Conservation (phyloP, 2,888 invertebrate species). For the Cheilosia vernalis region DNA sequence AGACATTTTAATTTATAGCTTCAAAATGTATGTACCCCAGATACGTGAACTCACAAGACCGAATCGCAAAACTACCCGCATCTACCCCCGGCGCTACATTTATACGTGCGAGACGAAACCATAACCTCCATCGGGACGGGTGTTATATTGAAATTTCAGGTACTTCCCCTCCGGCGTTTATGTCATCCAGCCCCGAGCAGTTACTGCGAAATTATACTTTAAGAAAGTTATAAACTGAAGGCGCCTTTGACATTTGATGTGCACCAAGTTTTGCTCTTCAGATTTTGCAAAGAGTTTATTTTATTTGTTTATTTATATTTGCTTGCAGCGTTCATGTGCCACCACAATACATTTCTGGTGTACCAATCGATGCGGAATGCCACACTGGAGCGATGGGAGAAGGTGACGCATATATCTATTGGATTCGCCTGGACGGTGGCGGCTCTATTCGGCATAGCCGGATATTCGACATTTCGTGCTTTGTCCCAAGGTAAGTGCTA, state of each 20-base stretch:
- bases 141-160: slow-evolving; percentile 41
- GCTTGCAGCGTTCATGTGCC: slow-evolving; percentile 92
- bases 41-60: slow-evolving; percentile 19
- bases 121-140: slow-evolving; percentile 12
- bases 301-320: slow-evolving; percentile 31
- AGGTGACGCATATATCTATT: slow-evolving; percentile 91
- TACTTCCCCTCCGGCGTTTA: background rate
- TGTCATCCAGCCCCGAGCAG: slow-evolving; percentile 2
- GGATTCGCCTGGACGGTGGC: slow-evolving; percentile 89
- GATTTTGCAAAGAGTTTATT: background rate
- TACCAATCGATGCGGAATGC: slow-evolving; percentile 91
- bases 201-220: background rate
- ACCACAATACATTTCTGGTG: slow-evolving; percentile 93
- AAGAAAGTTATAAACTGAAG: slow-evolving; percentile 11
- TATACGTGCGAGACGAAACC: slow-evolving; percentile 34
- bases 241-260: background rate
- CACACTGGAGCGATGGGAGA: slow-evolving; percentile 90
- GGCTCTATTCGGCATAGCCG: slow-evolving; percentile 89
- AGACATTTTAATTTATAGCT: background rate
- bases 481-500: slow-evolving; percentile 87
- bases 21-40: slow-evolving; percentile 20
- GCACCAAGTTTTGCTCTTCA: background rate
- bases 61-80: slow-evolving; percentile 13
- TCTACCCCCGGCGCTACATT: background rate
- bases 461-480: slow-evolving; percentile 92